phyloP scores from a whole-genome alignment of 2,888 invertebrate genomes.

The Hymenopus coronatus region DNA sequence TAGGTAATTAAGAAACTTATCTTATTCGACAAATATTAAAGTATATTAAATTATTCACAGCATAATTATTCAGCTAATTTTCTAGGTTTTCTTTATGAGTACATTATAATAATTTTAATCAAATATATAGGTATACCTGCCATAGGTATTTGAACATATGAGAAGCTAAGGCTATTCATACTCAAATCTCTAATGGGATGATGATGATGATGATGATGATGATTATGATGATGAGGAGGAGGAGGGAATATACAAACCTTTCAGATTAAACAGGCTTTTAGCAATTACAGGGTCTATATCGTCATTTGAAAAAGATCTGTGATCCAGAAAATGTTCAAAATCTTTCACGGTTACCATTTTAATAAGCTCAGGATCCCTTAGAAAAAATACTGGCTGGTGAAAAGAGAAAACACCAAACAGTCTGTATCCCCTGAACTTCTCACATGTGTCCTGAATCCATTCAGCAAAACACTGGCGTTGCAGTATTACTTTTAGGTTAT shows the following conservation, averaged over 20 bases:
- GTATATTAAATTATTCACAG: too few species aligned
- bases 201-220: too few species aligned
- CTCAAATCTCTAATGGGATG: too few species aligned
- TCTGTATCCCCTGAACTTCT: background rate
- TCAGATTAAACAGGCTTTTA: background rate
- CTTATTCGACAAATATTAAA: too few species aligned
- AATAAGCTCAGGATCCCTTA: conserved; percentile 27
- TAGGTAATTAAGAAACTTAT: too few species aligned
- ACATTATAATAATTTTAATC: too few species aligned
- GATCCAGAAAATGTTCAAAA: conserved; percentile 27
- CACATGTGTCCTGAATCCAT: background rate
- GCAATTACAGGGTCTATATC: background rate
- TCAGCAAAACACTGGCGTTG: conserved; percentile 33
- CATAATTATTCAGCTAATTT: too few species aligned
- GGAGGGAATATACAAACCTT: background rate
- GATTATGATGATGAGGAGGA: too few species aligned
- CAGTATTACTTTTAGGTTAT: conserved; percentile 46
- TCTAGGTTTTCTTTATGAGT: too few species aligned
- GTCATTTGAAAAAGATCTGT: background rate
- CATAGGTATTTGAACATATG: too few species aligned
- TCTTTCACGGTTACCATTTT: conserved; percentile 26
- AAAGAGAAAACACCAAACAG: background rate
- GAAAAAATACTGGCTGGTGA: background rate
- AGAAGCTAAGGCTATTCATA: too few species aligned
- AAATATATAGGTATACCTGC: too few species aligned